phyloP scores from a whole-genome alignment of 1,140 invertebrate species.

The Bombus haemorrhoidalis region DNA sequence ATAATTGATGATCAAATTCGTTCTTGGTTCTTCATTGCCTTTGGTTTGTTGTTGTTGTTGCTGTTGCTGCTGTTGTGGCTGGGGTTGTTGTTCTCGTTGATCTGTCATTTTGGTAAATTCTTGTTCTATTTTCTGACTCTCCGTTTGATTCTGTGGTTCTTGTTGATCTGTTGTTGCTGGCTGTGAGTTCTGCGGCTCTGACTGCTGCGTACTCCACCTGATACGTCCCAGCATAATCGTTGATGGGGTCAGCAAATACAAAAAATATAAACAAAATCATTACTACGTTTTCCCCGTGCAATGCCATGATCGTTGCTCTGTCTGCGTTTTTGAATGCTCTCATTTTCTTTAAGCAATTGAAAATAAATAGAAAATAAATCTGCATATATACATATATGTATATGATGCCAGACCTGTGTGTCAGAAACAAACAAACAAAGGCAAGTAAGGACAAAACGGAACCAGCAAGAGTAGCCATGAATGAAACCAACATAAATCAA shows the following conservation, averaged over 20 bases:
- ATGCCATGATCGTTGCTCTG: constrained; percentile 68
- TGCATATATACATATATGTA: constrained; percentile 73
- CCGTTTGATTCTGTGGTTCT: constrained; percentile 22
- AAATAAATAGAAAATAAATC: constrained; percentile 83
- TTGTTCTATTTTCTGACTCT: constrained; percentile 20
- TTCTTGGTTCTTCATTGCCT: constrained; percentile 80
- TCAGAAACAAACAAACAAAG: constrained; percentile 83
- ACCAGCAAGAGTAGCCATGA: constrained; percentile 48
- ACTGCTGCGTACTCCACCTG: constrained; percentile 75
- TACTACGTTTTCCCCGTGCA: constrained; percentile 77
- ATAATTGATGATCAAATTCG: constrained; percentile 98
- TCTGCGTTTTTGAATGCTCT: constrained; percentile 68
- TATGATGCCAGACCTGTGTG: constrained; percentile 81
- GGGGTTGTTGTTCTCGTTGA: constrained; percentile 66
- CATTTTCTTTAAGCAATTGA: constrained; percentile 69
- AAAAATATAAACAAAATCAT: constrained; percentile 84
- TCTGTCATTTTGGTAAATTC: constrained; percentile 75
- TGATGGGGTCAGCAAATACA: constrained; percentile 81
- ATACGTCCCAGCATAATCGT: constrained; percentile 74
- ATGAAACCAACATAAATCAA: constrained; percentile 51
- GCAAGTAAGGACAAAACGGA: constrained; percentile 75
- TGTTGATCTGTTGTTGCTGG: constrained; percentile 7
- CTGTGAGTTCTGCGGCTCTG: constrained; percentile 50
- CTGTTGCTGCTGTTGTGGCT: constrained; percentile 57
- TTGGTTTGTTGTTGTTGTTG: constrained; percentile 50